Evolutionary conservation across 2,888 invertebrate genomes (phyloP).

Genomic region (Mongoloraphidia duomilia): DNA sequence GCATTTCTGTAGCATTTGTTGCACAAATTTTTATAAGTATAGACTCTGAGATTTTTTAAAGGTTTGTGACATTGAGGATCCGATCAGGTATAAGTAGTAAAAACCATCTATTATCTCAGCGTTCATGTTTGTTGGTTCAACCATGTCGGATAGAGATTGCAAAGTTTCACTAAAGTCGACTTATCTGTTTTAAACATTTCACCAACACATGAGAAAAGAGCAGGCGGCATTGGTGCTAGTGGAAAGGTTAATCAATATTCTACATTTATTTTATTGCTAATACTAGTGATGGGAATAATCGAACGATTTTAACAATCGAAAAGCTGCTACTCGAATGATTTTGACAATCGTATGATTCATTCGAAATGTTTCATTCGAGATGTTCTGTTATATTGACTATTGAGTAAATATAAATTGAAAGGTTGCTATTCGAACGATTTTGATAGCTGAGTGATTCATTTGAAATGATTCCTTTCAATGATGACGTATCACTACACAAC

Average conservation of each 20-base stretch:
- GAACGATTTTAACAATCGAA: too few relatives aligned
- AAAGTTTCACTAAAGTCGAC: slow-evolving; percentile 10
- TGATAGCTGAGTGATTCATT: too few relatives aligned
- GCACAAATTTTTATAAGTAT: slow-evolving; percentile 13
- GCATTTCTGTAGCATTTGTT: slow-evolving; percentile 11
- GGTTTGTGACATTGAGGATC: slow-evolving; percentile 16
- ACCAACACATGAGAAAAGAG: slow-evolving; percentile 3
- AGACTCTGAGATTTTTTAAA: slow-evolving; percentile 18
- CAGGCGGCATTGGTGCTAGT: slow-evolving; percentile 7
- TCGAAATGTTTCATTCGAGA: too few relatives aligned
- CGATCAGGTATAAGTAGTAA: too few relatives aligned
- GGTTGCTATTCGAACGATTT: too few relatives aligned
- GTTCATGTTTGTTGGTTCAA: slow-evolving; percentile 8
- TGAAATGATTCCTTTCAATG: too few relatives aligned
- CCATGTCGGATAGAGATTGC: slow-evolving; percentile 8
- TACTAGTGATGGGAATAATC: too few relatives aligned
- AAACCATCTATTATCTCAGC: slow-evolving; percentile 20
- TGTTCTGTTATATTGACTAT: too few relatives aligned
- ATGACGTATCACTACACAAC: too few relatives aligned
- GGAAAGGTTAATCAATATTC: slow-evolving; percentile 17
- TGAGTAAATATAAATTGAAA: too few relatives aligned
- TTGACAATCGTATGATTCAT: too few relatives aligned
- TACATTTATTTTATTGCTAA: slow-evolving; percentile 20
- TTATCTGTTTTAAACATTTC: slow-evolving; percentile 10
- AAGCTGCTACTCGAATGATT: too few relatives aligned